Evolutionary conservation across 2,797 vertebrate species (phyloP), one percentile per base, ranked within the genome.

Genomic region (Scarus forsteni): DNA sequence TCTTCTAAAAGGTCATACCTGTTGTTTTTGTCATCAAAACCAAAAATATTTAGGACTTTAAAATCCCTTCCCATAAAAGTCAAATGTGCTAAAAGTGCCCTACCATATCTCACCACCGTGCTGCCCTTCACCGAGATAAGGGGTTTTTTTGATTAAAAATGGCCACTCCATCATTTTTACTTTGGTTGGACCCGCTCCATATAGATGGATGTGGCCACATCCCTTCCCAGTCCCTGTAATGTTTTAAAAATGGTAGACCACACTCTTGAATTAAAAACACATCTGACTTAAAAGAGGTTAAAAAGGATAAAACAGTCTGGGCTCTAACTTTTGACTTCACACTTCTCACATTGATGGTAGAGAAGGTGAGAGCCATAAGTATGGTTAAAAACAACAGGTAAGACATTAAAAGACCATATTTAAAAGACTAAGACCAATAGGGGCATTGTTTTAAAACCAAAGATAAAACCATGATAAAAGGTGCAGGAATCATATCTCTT

Each of bases 131-230:
- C 46, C 46, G 18, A 8, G 1, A 48, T 7, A 2, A 48, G 8
- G 10, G 46, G 46, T 7, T 81, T 81, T 8, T 83, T 85, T 0
- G 83, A n/a, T n/a, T 80, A 54, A 85, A 59, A 51, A 86, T 71
- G 5, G 67, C 65, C 11, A 84, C 56, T 0, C 84, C 77, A 0
- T 75, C 59, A 0, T 54, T 15, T 9, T 44, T 57, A 5, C 72
- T 80, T 52, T 52, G 5, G 0, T 80, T 71, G 0, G 81, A 80
- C 0, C 76, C 65, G 0, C 69, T 83, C 80, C 80, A 75, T 1
- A 73, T 1, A 0, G 18, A 38, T n/a, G 13, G 16, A 16, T 10
- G 36, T 40, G 53, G 53, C 66, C 66, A 68, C 14, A 18, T 3
- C 16, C 7, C 10, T 7, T 68, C 46, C 34, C 66, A 44, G 44